Evolutionary conservation across 2,888 invertebrate genomes (phyloP), one percentile per base, ranked within the genome.

Genomic region (Baccha elongata): DNA sequence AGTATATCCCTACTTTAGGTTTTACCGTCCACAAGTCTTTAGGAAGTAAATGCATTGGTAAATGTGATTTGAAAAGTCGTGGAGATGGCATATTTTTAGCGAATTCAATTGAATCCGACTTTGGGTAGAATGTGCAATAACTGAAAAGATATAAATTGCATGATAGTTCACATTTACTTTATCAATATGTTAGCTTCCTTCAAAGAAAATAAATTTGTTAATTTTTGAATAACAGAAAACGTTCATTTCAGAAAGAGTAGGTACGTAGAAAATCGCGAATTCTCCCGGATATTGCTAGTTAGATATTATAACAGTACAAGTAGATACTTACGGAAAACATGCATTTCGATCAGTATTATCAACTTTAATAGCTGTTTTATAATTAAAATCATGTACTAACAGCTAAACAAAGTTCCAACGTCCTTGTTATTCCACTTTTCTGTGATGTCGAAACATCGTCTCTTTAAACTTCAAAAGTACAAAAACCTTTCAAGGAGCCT

Each of bases 341-440:
- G 48, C 46, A 11, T 73, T 67, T 0, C 86, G 55, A 0, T 8
- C 2, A 8, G 32, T 0, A 7, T 83, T 26, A 42, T 84, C 71
- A 2, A 37, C 65, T 4, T 60, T 48, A 4, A 75, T 58, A 3
- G 86, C 87, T 2, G 26, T 37, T 2, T 69, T 42, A 78, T 76
- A 87, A 21, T 88, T 85, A 17, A 88, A 46, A 19, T 87, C 35
- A 69, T 88, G 86, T 0, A 85, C 60, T 2, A 88, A 35, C 5
- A 87, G 21, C 87, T 86, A 87, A n/a, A 3, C 85, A 72, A 26
- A 85, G 37, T 53, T 87, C 87, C 48, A 86, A 85, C 74, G 86
- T 86, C 87, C 87, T 87, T 26, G 87, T 87, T 0, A 87, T 86
- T 8, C 87, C 88, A 67, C 81, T 53, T 50, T 86, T 87, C 13